phyloP scores from a whole-genome alignment of 2,797 vertebrate genomes.

The Poeciliopsis infans region DNA sequence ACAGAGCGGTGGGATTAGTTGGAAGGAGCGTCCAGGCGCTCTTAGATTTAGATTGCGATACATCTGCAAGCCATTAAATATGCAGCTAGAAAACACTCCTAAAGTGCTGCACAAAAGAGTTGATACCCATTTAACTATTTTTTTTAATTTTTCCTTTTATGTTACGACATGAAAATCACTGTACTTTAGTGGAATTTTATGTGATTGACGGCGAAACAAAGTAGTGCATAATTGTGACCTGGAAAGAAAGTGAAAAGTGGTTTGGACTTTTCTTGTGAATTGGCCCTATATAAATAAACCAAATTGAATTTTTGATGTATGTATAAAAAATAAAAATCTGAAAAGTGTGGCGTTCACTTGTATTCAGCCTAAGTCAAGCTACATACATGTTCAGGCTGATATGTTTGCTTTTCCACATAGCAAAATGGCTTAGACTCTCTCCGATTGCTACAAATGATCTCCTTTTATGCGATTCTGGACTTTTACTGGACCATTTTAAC shows the following conservation, averaged over 20 bases:
- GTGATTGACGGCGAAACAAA: not conserved
- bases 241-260: not conserved
- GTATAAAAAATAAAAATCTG: too few species aligned
- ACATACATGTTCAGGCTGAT: not conserved
- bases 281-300: not conserved
- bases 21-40: slow-evolving; percentile 42
- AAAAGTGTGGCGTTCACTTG: too few species aligned
- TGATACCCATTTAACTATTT: not conserved
- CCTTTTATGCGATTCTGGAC: not conserved
- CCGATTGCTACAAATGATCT: not conserved
- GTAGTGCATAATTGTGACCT: not conserved
- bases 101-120: slow-evolving; percentile 7
- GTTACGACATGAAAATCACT: not conserved
- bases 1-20: slow-evolving; percentile 37
- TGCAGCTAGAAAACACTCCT: slow-evolving; percentile 54
- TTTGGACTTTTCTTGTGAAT: not conserved
- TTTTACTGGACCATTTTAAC: not conserved
- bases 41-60: slow-evolving; percentile 49
- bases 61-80: slow-evolving; percentile 77
- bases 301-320: not conserved
- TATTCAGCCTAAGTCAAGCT: slow-evolving; percentile 9
- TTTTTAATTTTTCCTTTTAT: not conserved
- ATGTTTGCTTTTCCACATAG: not conserved
- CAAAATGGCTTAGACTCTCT: not conserved
- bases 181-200: not conserved